These are phyloP conservation scores for Stratiolaelaps scimitus DNA, from an alignment of 1,140 invertebrate species.

Conservation along the genomic window DNA sequence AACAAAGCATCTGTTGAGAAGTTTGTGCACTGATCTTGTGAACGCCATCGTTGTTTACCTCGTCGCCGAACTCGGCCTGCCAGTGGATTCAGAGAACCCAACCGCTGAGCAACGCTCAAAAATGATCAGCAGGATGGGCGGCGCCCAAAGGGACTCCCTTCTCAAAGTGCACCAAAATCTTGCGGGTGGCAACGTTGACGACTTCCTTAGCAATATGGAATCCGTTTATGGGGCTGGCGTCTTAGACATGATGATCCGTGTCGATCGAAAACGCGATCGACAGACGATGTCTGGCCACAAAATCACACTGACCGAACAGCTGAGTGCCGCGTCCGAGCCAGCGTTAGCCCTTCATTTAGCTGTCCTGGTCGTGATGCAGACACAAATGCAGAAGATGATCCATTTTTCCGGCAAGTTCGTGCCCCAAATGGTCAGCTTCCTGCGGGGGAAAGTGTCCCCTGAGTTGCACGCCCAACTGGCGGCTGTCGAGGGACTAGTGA, in stretches of 20 bases:
- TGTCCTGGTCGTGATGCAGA: conserved; percentile 64
- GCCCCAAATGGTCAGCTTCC: conserved; percentile 57
- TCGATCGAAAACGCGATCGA: conserved; percentile 73
- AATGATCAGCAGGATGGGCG: conserved; percentile 45
- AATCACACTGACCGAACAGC: conserved; percentile 62
- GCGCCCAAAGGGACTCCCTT: conserved; percentile 49
- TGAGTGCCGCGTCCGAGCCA: conserved; percentile 56
- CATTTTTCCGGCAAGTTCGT: conserved; percentile 84
- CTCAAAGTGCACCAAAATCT: conserved; percentile 42
- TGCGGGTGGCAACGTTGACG: conserved; percentile 48
- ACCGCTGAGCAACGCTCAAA: conserved; percentile 43
- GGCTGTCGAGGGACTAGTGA: conserved; percentile 58
- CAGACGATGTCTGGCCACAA: conserved; percentile 59
- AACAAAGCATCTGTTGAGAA: conserved; percentile 66
- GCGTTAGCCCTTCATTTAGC: conserved; percentile 70
- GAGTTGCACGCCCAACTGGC: conserved; percentile 52
- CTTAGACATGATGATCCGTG: conserved; percentile 70
- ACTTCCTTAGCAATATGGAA: conserved; percentile 62
- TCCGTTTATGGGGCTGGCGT: conserved; percentile 49
- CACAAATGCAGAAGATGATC: conserved; percentile 59
- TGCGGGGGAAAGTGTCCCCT: conserved; percentile 54
- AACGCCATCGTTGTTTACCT: conserved; percentile 53
- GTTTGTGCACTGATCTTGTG: conserved; percentile 67
- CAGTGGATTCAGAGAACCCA: conserved; percentile 27
- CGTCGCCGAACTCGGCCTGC: conserved; percentile 42